phyloP scores from a whole-genome alignment of 2,888 invertebrate species.

The Strigamia crassipes region DNA sequence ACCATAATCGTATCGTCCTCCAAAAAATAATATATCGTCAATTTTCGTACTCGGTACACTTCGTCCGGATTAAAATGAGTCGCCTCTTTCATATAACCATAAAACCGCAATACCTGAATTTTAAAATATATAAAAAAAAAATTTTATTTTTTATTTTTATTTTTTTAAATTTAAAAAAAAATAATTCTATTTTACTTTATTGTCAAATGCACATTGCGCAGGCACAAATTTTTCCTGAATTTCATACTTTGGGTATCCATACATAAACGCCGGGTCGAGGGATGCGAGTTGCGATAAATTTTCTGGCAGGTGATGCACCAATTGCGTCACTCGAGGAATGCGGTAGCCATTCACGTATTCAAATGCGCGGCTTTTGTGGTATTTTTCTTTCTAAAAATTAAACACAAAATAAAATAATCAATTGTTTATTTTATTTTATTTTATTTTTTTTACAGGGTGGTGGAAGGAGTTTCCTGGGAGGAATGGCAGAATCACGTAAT shows the following conservation, averaged over 20 bases:
- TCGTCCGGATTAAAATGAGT: constrained; percentile 73
- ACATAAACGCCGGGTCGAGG: constrained; percentile 15
- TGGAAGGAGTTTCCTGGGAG: constrained; percentile 26
- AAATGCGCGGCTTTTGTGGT: background rate
- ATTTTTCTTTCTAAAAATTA: background rate
- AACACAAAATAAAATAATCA: background rate
- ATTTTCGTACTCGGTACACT: constrained; percentile 75
- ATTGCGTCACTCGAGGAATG: background rate
- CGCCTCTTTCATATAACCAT: constrained; percentile 80
- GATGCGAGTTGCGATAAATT: background rate
- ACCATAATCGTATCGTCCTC: constrained; percentile 83
- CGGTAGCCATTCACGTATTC: constrained; percentile 27
- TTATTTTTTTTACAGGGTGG: background rate
- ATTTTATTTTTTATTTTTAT: no score
- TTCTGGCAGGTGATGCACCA: background rate
- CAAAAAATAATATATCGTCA: constrained; percentile 81
- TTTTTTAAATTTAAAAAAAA: background rate
- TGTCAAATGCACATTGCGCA: background rate
- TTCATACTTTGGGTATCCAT: constrained; percentile 2
- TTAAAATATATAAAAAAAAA: no score
- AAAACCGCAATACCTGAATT: constrained; percentile 71
- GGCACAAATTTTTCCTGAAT: background rate
- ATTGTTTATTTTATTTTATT: background rate
- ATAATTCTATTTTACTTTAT: no score
- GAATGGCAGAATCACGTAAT: constrained; percentile 37